These are phyloP conservation scores for Caenorhabditis panamensis DNA, from an alignment of 2,888 invertebrate genomes.

Conservation along the genomic window DNA sequence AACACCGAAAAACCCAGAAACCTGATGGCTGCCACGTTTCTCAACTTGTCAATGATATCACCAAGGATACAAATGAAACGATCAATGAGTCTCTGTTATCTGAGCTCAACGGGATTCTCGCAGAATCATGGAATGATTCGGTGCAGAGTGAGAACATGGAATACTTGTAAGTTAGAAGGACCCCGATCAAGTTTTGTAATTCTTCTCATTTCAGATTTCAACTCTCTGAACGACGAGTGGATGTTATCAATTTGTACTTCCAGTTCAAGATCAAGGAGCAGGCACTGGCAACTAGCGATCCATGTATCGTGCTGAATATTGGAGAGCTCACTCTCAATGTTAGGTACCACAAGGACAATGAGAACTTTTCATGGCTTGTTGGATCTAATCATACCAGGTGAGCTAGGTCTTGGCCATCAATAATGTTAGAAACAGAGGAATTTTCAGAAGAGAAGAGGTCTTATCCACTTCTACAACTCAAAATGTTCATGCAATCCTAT, in stretches of 20 bases:
- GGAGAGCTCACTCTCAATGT: not conserved
- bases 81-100: not conserved
- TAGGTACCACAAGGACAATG: too few species aligned
- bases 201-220: not conserved
- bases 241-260: not conserved
- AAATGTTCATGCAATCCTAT: not conserved
- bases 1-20: not conserved
- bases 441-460: not conserved
- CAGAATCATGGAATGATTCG: conserved; percentile 13
- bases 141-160: conserved; percentile 48
- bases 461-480: not conserved
- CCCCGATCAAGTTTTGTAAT: too few species aligned
- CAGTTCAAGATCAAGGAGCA: not conserved
- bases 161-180: conserved; percentile 22
- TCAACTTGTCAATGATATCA: not conserved
- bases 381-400: too few species aligned
- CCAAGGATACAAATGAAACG: not conserved
- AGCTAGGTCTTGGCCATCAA: too few species aligned
- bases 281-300: not conserved
- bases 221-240: not conserved
- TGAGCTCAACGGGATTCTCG: not conserved
- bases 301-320: not conserved
- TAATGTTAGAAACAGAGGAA: too few species aligned
- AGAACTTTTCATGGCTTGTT: too few species aligned
- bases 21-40: not conserved